These are phyloP conservation scores for Camponotus pennsylvanicus DNA, from an alignment of 1,140 invertebrate genomes.

Conservation along the genomic window DNA sequence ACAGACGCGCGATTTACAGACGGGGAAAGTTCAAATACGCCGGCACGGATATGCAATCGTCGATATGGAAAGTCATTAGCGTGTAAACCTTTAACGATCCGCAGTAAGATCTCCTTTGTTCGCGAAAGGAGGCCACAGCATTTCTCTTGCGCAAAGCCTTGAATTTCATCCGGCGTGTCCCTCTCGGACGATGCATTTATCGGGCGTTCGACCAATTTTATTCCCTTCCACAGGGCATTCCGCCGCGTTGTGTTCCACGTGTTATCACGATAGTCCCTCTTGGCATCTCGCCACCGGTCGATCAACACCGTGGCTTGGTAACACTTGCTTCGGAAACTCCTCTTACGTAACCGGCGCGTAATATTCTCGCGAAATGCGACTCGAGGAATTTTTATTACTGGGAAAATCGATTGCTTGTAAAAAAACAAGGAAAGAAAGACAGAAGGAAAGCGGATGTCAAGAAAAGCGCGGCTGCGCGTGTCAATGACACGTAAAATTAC, in stretches of 20 bases:
- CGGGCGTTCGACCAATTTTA: constrained; percentile 60
- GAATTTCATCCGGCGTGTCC: constrained; percentile 52
- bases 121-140: not conserved
- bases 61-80: constrained; percentile 22
- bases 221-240: constrained; percentile 49
- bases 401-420: constrained; percentile 10
- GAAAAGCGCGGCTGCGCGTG: not conserved
- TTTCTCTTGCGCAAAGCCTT: constrained; percentile 15
- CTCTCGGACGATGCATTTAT: constrained; percentile 51
- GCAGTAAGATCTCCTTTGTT: not conserved
- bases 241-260: constrained; percentile 48
- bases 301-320: constrained; percentile 56
- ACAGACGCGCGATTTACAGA: not conserved
- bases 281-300: constrained; percentile 62
- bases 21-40: constrained; percentile 2
- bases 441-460: not conserved
- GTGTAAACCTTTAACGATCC: not conserved
- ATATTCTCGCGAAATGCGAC: constrained; percentile 42
- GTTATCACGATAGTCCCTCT: constrained; percentile 66
- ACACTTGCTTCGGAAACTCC: constrained; percentile 40
- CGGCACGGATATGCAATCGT: not conserved
- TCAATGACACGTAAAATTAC: constrained; percentile 28
- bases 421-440: constrained; percentile 1
- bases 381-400: constrained; percentile 39
- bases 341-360: constrained; percentile 16